These are phyloP conservation scores for Furnarius figulus DNA, from an alignment of 2,113 vertebrate genomes.

Conservation along the genomic window DNA sequence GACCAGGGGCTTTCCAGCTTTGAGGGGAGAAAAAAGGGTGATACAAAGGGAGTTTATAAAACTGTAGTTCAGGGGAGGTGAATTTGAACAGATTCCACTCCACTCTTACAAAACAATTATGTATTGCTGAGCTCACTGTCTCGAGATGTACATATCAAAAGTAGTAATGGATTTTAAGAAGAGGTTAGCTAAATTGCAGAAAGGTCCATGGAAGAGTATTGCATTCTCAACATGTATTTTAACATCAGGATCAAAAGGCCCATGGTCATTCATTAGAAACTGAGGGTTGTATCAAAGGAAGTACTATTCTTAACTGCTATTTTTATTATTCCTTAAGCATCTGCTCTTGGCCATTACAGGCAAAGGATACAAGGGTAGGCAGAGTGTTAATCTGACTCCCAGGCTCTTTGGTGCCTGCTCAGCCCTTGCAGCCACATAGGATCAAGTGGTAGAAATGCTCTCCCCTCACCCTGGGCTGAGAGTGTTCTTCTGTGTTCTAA, in stretches of 20 bases:
- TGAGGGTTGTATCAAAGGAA: not conserved
- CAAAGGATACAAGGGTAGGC: not conserved
- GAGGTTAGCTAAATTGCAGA: not conserved
- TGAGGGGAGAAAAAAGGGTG: rapidly evolving
- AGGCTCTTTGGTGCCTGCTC: not conserved
- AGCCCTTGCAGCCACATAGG: not conserved
- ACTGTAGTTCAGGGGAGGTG: not conserved
- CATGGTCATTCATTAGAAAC: not conserved
- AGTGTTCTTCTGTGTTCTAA: not conserved
- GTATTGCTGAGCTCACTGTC: not conserved
- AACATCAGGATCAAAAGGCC: not conserved
- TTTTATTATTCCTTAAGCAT: not conserved
- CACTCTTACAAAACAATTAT: not conserved
- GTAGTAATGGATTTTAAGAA: not conserved
- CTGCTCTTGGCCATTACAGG: not conserved
- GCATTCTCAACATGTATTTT: not conserved
- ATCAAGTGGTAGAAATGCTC: not conserved
- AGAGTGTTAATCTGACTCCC: not conserved
- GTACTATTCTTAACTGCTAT: not conserved
- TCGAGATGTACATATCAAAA: not conserved
- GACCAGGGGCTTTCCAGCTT: not conserved
- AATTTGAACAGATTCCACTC: not conserved
- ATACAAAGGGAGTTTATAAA: not conserved
- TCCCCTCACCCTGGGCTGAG: not conserved
- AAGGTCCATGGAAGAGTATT: not conserved